Evolutionary conservation across 1,140 invertebrate genomes (phyloP).

Genomic region (Scaptomyza montana): DNA sequence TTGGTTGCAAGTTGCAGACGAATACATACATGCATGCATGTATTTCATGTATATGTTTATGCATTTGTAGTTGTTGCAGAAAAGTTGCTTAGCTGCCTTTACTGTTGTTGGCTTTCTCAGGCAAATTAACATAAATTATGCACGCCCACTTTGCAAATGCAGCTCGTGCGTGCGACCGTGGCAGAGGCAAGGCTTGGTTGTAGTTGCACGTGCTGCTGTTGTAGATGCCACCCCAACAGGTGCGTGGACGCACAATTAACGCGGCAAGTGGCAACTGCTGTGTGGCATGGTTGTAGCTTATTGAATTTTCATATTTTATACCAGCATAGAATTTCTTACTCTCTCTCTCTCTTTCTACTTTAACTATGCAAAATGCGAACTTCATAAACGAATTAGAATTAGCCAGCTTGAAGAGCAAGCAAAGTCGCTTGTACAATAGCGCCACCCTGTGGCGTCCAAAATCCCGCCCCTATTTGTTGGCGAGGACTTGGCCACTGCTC

Average conservation of each 20-base stretch:
- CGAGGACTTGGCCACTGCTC: constrained; percentile 35
- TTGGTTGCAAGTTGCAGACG: constrained; percentile 20
- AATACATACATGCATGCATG: background rate
- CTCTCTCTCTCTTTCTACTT: constrained; percentile 5
- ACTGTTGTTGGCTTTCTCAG: constrained; percentile 57
- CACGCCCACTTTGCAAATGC: constrained; percentile 77
- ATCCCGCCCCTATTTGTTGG: constrained; percentile 35
- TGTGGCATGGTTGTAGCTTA: constrained; percentile 41
- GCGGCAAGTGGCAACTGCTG: constrained; percentile 49
- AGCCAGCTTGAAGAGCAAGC: constrained; percentile 54
- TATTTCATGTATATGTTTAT: background rate
- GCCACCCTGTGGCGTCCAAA: constrained; percentile 46
- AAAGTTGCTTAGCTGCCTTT: constrained; percentile 27
- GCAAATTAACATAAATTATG: constrained; percentile 79
- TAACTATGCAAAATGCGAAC: constrained; percentile 70
- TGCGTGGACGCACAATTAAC: constrained; percentile 74
- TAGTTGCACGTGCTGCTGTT: constrained; percentile 54
- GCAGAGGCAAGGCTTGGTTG: constrained; percentile 4
- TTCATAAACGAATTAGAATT: constrained; percentile 78
- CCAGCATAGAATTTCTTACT: background rate
- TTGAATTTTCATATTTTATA: constrained; percentile 78
- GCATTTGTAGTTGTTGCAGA: constrained; percentile 15
- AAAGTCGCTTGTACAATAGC: constrained; percentile 26
- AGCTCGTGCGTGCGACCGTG: constrained; percentile 68
- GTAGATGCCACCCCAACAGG: constrained; percentile 42